Percentiles rank a stretch among this genome's conserved stretches.
Conservation (phyloP, 2,113 vertebrate genomes). For the Nanorana parkeri region DNA sequence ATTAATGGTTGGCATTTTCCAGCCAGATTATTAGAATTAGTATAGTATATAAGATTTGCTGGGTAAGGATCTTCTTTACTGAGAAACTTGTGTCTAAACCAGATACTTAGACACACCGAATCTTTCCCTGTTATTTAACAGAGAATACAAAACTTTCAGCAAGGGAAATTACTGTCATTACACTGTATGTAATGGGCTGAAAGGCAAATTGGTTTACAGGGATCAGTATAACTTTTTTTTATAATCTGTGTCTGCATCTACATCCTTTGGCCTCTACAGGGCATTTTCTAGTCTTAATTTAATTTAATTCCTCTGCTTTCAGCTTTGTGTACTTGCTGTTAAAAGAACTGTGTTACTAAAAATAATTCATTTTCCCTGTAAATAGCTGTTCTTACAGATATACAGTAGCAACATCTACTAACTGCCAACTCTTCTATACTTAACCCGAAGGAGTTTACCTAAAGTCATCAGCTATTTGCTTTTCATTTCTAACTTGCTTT, state of each 20-base stretch:
- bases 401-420: background rate
- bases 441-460: too few species aligned
- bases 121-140: background rate
- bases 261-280: conserved; percentile 1
- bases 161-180: background rate
- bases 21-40: background rate
- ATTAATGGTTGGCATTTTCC: background rate
- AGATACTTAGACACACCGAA: background rate
- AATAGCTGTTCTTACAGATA: background rate
- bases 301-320: conserved; percentile 20
- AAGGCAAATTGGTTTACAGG: background rate
- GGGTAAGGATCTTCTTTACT: background rate
- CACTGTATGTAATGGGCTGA: background rate
- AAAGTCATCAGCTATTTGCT: too few species aligned
- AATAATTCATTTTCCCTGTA: background rate
- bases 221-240: conserved; percentile 1
- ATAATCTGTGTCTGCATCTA: conserved; percentile 1
- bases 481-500: too few species aligned
- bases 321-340: background rate
- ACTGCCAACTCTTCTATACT: too few species aligned
- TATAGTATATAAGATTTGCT: background rate
- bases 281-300: background rate
- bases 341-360: background rate
- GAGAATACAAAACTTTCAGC: background rate
- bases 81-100: background rate